Conservation (phyloP, 2,113 vertebrate genomes). For the Ailuropoda melanoleuca region DNA sequence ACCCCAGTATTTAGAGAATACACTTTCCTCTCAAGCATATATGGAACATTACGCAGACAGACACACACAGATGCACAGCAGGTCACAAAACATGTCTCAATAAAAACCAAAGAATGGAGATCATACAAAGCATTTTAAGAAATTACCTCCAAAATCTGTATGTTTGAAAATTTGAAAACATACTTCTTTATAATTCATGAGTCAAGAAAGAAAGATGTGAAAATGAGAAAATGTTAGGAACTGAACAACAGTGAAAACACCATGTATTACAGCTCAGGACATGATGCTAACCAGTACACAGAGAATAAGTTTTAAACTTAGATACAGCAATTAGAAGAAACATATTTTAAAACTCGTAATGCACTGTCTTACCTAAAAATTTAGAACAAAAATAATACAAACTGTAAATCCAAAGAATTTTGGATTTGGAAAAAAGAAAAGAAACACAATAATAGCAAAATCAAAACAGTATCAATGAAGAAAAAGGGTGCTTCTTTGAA, state of each 20-base stretch:
- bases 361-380: neutral
- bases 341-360: neutral
- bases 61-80: neutral
- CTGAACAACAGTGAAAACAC: neutral
- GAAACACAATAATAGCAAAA: neutral
- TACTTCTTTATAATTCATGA: neutral
- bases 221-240: constrained; percentile 31
- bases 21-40: neutral
- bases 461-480: neutral
- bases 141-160: neutral
- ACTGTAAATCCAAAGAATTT: neutral
- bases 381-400: neutral
- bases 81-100: neutral
- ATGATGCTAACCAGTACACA: neutral
- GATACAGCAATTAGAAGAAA: neutral
- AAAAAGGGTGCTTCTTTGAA: neutral
- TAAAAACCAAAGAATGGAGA: neutral
- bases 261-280: neutral
- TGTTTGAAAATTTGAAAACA: neutral
- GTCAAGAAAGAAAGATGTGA: neutral
- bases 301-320: neutral
- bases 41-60: neutral
- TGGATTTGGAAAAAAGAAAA: neutral
- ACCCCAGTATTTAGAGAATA: neutral
- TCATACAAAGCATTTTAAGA: neutral